Percentiles rank a stretch among this genome's conserved stretches.
phyloP scores from a whole-genome alignment of 2,888 invertebrate species.

The Asteroscopus sphinx region DNA sequence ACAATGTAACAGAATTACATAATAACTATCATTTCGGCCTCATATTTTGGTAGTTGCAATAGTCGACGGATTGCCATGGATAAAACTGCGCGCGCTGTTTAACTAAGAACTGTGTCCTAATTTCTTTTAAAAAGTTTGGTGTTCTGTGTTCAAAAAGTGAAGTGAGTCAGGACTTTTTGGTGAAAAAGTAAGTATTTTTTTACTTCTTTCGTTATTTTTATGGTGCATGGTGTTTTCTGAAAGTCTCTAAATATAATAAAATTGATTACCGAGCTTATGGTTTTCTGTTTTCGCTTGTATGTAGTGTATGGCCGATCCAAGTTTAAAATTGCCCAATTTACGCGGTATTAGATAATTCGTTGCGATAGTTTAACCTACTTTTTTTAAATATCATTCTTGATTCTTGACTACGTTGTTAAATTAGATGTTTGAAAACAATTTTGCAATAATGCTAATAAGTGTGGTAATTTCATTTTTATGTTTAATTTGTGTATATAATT shows the following conservation, averaged over 20 bases:
- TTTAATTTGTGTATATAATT: conserved; percentile 32
- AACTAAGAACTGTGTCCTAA: conserved; percentile 61
- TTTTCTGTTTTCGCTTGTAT: conserved; percentile 34
- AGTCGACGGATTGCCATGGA: conserved; percentile 78
- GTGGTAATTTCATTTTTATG: conserved; percentile 30
- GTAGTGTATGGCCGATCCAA: conserved; percentile 40
- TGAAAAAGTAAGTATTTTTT: conserved; percentile 48
- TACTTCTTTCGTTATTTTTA: conserved; percentile 12
- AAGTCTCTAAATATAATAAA: conserved; percentile 39
- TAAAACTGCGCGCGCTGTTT: conserved; percentile 68
- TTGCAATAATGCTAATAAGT: conserved; percentile 51
- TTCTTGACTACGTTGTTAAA: conserved; percentile 19
- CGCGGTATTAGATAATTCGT: conserved; percentile 59
- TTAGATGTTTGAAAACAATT: conserved; percentile 41
- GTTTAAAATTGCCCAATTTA: conserved; percentile 58
- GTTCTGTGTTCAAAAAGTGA: conserved; percentile 54
- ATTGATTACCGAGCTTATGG: conserved; percentile 6
- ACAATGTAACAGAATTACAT: conserved; percentile 83
- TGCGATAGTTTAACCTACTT: conserved; percentile 59
- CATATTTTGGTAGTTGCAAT: conserved; percentile 84
- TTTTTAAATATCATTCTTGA: conserved; percentile 54
- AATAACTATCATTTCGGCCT: conserved; percentile 83
- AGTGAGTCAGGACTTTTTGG: conserved; percentile 38
- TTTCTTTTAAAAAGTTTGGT: conserved; percentile 41
- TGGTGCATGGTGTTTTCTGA: conserved; percentile 28